Evolutionary conservation across 2,888 invertebrate species (phyloP), one percentile per base, ranked within the genome.

Genomic region (Diadegma fenestrale): DNA sequence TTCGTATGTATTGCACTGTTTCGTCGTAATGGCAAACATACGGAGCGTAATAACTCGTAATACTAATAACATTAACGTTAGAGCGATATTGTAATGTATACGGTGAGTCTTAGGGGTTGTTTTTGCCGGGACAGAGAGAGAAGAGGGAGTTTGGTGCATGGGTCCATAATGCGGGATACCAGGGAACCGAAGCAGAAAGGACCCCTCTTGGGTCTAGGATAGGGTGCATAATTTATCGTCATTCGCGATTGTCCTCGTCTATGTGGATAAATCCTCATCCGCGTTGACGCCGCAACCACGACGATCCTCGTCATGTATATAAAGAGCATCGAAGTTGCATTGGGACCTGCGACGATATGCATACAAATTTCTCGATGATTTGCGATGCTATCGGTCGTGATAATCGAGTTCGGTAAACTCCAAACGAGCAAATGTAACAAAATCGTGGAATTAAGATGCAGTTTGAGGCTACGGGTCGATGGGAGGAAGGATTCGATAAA

Each of bases 161-260:
- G 75, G 69, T 37, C 17, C 58, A 48, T 71, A 72, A 69, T 78
- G 78, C 45, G 61, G 78, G 69, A 19, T 61, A 66, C 51, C 80
- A 87, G 91, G 87, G 92, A 88, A 88, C 79, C 88, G 72, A 54
- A 69, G 68, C 80, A 84, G 84, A 86, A 78, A 68, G 66, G 51
- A 76, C 72, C 82, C 85, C 82, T 82, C 80, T 77, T 73, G 72
- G 80, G 68, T 81, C 73, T 80, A 77, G 84, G 82, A 84, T 85
- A 86, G 91, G 93, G 93, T 93, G 93, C 92, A 94, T 93, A 93
- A 93, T 93, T 93, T 93, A 93, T 93, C 92, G 93, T 88, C 89
- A 86, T 86, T 87, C 86, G 88, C 88, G 88, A 87, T 80, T 68
- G 68, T 58, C 51, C 41, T 78, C 45, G 26, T 51, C 80, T 69